Percentiles rank a stretch among this genome's conserved stretches.
phyloP scores from a whole-genome alignment of 1,140 invertebrate species.

The Drosophila sturtevanti region DNA sequence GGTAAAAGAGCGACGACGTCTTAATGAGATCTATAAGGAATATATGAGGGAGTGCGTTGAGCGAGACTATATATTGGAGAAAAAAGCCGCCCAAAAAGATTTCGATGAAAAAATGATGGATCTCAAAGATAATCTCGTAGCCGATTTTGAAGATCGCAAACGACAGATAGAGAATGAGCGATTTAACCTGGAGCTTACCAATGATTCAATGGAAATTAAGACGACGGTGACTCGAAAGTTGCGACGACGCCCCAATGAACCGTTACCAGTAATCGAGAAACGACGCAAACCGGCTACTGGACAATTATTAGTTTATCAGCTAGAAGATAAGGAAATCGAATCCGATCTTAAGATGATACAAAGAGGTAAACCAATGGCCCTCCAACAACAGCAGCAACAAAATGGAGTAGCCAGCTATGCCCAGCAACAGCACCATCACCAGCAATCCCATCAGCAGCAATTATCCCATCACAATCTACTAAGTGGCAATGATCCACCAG shows the following conservation, averaged over 20 bases:
- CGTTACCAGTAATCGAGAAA: constrained; percentile 92
- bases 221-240: constrained; percentile 93
- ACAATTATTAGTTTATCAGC: constrained; percentile 91
- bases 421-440: constrained; percentile 43
- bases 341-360: constrained; percentile 93
- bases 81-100: constrained; percentile 93
- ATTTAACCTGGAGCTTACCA: constrained; percentile 93
- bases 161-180: constrained; percentile 94
- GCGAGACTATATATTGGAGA: constrained; percentile 93
- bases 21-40: constrained; percentile 92
- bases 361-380: constrained; percentile 85
- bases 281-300: constrained; percentile 89
- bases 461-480: constrained; percentile 47
- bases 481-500: constrained; percentile 44
- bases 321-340: constrained; percentile 95
- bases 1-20: constrained; percentile 89
- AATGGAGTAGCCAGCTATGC: constrained; percentile 62
- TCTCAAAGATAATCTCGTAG: constrained; percentile 93
- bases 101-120: constrained; percentile 97
- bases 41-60: constrained; percentile 94
- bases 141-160: constrained; percentile 96
- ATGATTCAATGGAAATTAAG: constrained; percentile 91
- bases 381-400: constrained; percentile 76
- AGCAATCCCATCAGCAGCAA: constrained; percentile 33
- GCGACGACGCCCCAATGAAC: constrained; percentile 95